Percentiles rank a stretch among this genome's conserved stretches.
Conservation (phyloP, 2,113 vertebrate species). For the Chrysochloris asiatica region DNA sequence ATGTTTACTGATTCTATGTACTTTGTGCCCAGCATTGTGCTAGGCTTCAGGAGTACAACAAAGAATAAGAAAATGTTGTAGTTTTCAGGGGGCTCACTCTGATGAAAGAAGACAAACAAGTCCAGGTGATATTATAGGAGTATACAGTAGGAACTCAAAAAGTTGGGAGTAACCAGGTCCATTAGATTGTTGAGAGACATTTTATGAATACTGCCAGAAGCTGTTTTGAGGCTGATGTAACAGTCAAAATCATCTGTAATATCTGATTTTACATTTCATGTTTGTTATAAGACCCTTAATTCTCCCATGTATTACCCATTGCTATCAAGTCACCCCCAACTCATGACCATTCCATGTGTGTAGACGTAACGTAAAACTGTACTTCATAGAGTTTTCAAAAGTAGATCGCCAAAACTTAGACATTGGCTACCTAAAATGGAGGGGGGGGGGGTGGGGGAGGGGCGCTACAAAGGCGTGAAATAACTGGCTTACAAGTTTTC, state of each 20-base stretch:
- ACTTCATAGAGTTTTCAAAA: too few relatives aligned
- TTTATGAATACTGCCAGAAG: not conserved
- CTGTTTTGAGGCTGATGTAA: not conserved
- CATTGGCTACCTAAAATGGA: too few relatives aligned
- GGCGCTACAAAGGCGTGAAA: too few relatives aligned
- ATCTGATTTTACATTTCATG: slow-evolving; percentile 11
- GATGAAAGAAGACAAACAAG: not conserved
- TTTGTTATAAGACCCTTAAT: not conserved
- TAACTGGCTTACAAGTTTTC: too few relatives aligned
- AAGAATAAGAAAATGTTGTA: not conserved
- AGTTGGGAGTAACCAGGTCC: not conserved
- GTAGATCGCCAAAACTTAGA: too few relatives aligned
- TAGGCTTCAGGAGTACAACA: not conserved
- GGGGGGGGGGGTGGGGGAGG: too few relatives aligned
- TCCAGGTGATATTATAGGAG: not conserved
- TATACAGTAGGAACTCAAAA: not conserved
- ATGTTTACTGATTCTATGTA: not conserved
- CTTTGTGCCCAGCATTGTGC: not conserved
- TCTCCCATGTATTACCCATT: not conserved
- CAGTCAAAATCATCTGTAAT: not conserved
- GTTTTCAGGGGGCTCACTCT: not conserved
- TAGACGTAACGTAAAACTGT: not conserved
- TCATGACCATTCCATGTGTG: not conserved
- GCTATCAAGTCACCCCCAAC: not conserved
- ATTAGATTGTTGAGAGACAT: not conserved